phyloP scores from a whole-genome alignment of 2,888 invertebrate species.

The Caenorhabditis sp. region DNA sequence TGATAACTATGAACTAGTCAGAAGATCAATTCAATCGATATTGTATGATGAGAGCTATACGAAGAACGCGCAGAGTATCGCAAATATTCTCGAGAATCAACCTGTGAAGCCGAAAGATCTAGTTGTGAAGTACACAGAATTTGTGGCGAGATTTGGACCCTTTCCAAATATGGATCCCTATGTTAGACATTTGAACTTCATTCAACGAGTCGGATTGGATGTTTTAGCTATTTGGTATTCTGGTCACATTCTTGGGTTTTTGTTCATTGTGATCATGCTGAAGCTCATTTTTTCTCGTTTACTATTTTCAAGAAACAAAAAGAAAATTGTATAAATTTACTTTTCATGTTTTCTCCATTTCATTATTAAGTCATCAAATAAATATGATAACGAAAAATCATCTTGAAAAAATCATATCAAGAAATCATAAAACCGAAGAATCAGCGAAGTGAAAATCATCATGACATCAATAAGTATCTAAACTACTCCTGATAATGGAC shows the following conservation, averaged over 20 bases:
- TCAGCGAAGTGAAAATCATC: too few relatives aligned
- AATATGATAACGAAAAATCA: too few relatives aligned
- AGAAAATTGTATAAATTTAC: too few relatives aligned
- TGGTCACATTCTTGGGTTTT: neutral
- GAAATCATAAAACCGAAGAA: too few relatives aligned
- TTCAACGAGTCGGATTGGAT: conserved; percentile 18
- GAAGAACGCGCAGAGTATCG: conserved; percentile 13
- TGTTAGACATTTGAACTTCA: conserved; percentile 13
- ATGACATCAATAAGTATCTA: too few relatives aligned
- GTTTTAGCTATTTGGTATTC: conserved; percentile 1
- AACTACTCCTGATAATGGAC: too few relatives aligned
- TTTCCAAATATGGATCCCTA: conserved; percentile 24
- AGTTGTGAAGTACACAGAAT: conserved; percentile 26
- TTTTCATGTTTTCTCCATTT: too few relatives aligned
- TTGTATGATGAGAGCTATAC: conserved; percentile 10
- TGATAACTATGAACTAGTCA: conserved; percentile 10
- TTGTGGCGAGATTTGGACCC: conserved; percentile 27
- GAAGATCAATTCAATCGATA: conserved; percentile 8
- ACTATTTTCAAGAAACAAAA: too few relatives aligned
- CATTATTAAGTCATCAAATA: too few relatives aligned
- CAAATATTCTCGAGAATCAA: conserved; percentile 15
- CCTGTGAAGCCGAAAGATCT: conserved; percentile 22
- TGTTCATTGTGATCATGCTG: neutral
- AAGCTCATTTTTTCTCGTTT: neutral
- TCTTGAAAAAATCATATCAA: too few relatives aligned